These are phyloP conservation scores for Leucoraja ocellata DNA, from an alignment of 2,797 vertebrate species.

Conservation along the genomic window DNA sequence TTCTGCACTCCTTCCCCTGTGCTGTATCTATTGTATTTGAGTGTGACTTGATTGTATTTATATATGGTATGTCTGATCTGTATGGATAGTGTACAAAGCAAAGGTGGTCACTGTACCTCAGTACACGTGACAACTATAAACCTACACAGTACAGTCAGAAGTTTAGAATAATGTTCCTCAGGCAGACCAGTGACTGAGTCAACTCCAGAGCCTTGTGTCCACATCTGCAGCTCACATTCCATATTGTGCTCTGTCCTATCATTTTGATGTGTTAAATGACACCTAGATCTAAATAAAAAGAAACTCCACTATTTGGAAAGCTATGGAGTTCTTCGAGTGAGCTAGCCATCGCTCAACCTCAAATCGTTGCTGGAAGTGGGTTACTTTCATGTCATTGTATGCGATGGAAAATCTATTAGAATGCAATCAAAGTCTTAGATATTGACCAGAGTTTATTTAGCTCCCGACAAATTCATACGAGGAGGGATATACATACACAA, in stretches of 20 bases:
- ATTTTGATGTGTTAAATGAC: background rate
- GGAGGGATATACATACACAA: background rate
- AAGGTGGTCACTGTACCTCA: no score
- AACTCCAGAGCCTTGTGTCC: background rate
- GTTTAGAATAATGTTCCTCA: background rate
- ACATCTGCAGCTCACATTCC: background rate
- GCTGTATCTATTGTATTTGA: no score
- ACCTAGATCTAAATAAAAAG: no score
- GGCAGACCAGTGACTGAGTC: background rate
- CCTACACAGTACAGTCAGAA: no score
- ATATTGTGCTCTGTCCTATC: background rate
- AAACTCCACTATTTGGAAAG: background rate
- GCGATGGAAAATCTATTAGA: background rate
- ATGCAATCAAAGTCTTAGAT: background rate
- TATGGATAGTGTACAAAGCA: no score
- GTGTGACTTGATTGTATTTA: no score
- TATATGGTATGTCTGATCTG: no score
- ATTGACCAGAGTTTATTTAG: slow-evolving; percentile 19
- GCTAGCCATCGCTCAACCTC: background rate
- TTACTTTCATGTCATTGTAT: no score
- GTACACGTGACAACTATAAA: no score
- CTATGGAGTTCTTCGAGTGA: background rate
- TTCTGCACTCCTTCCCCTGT: no score
- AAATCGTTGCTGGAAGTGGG: no score
- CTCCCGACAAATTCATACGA: background rate